These are phyloP conservation scores for Clepsis dumicolana DNA, from an alignment of 2,888 invertebrate species.

Conservation along the genomic window DNA sequence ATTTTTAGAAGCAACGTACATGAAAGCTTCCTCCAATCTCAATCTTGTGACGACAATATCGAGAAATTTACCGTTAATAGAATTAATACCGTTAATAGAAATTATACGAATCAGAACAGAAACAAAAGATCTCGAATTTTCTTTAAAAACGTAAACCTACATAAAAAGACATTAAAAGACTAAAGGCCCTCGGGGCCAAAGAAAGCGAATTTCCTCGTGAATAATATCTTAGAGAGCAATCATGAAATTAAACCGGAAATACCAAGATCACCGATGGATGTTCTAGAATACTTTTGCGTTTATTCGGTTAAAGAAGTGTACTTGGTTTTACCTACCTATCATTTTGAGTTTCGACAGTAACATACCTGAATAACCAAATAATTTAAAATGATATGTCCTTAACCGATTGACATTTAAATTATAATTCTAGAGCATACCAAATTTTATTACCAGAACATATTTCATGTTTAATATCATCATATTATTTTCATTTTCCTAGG, in stretches of 20 bases:
- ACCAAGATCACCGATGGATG: neutral
- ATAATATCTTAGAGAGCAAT: slow-evolving; percentile 1
- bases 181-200: neutral
- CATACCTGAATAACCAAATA: too few relatives aligned
- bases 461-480: too few relatives aligned
- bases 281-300: neutral
- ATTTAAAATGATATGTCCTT: too few relatives aligned
- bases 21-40: too few relatives aligned
- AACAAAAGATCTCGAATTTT: neutral
- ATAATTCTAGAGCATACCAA: too few relatives aligned
- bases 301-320: slow-evolving; percentile 4
- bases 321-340: neutral
- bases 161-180: neutral
- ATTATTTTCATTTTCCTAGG: too few relatives aligned
- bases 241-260: slow-evolving; percentile 3
- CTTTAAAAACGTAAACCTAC: neutral
- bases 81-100: too few relatives aligned
- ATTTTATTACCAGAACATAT: too few relatives aligned
- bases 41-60: too few relatives aligned
- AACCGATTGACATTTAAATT: too few relatives aligned
- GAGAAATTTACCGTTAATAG: too few relatives aligned
- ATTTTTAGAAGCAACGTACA: too few relatives aligned
- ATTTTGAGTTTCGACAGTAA: neutral
- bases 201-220: slow-evolving; percentile 7
- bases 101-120: neutral